Conservation (phyloP, 1,140 invertebrate genomes). For the Anthonomus grandis region DNA sequence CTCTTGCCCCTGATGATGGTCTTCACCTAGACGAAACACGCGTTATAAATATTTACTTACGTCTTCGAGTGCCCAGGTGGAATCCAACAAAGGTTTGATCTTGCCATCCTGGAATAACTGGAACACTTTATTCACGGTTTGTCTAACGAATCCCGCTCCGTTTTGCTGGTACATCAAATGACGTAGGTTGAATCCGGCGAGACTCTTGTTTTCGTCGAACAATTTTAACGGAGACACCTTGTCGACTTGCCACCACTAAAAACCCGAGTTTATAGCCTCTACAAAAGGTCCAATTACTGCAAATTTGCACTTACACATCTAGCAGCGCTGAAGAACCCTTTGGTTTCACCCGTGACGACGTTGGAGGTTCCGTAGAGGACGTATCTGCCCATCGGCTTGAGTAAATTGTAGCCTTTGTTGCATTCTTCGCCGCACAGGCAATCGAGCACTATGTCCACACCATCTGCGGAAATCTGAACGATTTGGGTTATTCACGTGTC, state of each 20-base stretch:
- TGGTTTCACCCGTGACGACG: constrained; percentile 82
- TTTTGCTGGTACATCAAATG: constrained; percentile 80
- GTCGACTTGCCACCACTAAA: constrained; percentile 87
- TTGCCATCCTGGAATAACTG: constrained; percentile 71
- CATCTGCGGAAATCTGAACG: constrained; percentile 62
- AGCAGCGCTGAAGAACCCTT: constrained; percentile 83
- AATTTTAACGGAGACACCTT: constrained; percentile 84
- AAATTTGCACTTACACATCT: constrained; percentile 66
- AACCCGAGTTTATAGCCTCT: constrained; percentile 25
- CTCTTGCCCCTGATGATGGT: too few species aligned
- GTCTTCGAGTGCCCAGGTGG: constrained; percentile 82
- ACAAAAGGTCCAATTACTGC: neutral
- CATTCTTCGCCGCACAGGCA: constrained; percentile 87
- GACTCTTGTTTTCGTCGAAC: constrained; percentile 83
- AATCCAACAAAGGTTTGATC: constrained; percentile 80
- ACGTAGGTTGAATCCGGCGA: constrained; percentile 79
- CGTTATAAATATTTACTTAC: constrained; percentile 52
- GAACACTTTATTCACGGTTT: constrained; percentile 69
- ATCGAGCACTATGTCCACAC: constrained; percentile 85
- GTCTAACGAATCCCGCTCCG: constrained; percentile 65
- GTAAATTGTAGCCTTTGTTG: constrained; percentile 74
- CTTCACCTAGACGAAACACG: neutral
- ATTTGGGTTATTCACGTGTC: neutral
- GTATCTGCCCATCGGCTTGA: constrained; percentile 88
- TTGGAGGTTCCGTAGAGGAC: constrained; percentile 84